Conservation (phyloP, 2,797 vertebrate species). For the Dendrocincla tyrannina region DNA sequence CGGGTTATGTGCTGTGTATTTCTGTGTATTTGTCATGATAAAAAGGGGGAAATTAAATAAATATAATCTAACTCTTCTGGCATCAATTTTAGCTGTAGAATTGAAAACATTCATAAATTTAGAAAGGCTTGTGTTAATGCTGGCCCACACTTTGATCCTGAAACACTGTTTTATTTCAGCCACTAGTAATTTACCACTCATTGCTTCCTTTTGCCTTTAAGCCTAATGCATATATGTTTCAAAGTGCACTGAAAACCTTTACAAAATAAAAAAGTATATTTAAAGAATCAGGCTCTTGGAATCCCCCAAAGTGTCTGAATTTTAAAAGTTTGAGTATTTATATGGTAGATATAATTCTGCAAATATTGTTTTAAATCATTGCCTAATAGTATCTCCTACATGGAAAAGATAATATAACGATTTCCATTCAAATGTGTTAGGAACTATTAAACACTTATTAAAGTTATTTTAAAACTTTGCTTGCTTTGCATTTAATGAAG, state of each 20-base stretch:
- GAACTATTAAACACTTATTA: conserved; percentile 65
- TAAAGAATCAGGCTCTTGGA: background rate
- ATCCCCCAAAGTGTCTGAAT: background rate
- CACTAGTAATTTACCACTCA: conserved; percentile 61
- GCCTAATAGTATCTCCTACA: background rate
- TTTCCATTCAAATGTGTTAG: conserved; percentile 63
- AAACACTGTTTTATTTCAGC: conserved; percentile 66
- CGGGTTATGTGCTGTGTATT: background rate
- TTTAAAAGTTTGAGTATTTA: background rate
- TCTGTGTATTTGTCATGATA: background rate
- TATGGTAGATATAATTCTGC: background rate
- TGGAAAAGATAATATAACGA: conserved; percentile 56
- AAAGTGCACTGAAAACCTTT: conserved; percentile 35
- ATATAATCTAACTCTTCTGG: conserved; percentile 62
- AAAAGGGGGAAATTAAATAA: conserved; percentile 52
- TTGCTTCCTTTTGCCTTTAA: conserved; percentile 61
- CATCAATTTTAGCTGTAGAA: conserved; percentile 61
- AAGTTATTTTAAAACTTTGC: conserved; percentile 65
- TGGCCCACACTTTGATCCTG: conserved; percentile 59
- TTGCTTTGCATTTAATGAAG: conserved; percentile 57
- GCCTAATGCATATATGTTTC: conserved; percentile 44
- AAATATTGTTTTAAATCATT: conserved; percentile 14
- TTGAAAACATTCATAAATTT: conserved; percentile 59
- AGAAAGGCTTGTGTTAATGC: conserved; percentile 50
- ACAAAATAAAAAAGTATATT: background rate